Conservation (phyloP, 2,888 invertebrate species). For the Cheilosia grossa region DNA sequence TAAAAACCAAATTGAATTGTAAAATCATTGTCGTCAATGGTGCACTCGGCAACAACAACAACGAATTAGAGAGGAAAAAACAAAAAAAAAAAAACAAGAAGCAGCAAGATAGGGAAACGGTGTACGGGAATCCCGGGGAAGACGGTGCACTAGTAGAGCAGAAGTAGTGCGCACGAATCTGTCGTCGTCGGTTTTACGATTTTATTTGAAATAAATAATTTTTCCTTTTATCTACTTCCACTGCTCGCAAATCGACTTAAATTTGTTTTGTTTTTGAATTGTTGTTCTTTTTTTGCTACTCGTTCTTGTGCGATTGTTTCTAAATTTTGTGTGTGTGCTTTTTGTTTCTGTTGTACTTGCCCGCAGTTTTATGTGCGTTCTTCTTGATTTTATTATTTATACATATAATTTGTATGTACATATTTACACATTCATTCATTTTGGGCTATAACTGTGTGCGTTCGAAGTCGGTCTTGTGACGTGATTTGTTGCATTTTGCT, state of each 20-base stretch:
- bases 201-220: constrained; percentile 48
- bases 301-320: constrained; percentile 45
- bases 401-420: constrained; percentile 22
- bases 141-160: constrained; percentile 63
- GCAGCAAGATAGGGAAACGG: constrained; percentile 15
- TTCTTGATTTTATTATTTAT: constrained; percentile 45
- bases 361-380: constrained; percentile 37
- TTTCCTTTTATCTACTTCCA: constrained; percentile 48
- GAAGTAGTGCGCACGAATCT: constrained; percentile 72
- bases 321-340: constrained; percentile 22
- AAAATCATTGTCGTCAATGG: constrained; percentile 55
- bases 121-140: constrained; percentile 55
- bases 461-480: constrained; percentile 38
- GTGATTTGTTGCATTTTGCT: constrained; percentile 58
- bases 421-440: constrained; percentile 51
- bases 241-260: constrained; percentile 46
- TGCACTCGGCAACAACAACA: constrained; percentile 38
- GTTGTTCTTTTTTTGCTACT: not conserved
- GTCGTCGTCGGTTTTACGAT: constrained; percentile 67
- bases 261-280: constrained; percentile 14
- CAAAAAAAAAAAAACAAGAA: constrained; percentile 10
- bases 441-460: constrained; percentile 40
- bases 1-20: constrained; percentile 50
- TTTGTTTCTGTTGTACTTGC: constrained; percentile 7
- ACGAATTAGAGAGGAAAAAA: constrained; percentile 27